A percentile compares a stretch with the other conserved stretches of the same genome.
Conservation (phyloP, 2,888 invertebrate genomes). For the Caenorhabditis sp. region DNA sequence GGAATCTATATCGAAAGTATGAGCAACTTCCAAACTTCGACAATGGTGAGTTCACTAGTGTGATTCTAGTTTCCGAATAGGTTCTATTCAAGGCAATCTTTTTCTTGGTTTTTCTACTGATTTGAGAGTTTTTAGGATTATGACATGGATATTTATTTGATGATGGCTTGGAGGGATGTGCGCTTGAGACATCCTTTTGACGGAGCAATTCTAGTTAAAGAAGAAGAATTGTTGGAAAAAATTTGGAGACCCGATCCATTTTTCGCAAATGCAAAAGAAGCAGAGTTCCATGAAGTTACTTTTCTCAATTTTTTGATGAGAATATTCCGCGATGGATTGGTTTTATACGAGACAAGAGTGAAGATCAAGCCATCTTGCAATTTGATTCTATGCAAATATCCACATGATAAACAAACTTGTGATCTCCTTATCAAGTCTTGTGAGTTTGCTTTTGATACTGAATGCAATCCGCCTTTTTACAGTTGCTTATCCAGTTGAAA, state of each 20-base stretch:
- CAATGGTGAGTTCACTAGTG: constrained; percentile 67
- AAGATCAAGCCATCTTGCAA: constrained; percentile 70
- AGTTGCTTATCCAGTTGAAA: constrained; percentile 70
- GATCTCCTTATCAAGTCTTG: constrained; percentile 69
- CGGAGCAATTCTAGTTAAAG: constrained; percentile 69
- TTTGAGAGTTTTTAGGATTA: constrained; percentile 59
- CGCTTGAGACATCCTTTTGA: constrained; percentile 67
- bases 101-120: background rate
- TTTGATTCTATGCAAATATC: constrained; percentile 70
- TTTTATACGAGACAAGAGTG: constrained; percentile 69
- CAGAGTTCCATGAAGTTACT: constrained; percentile 71
- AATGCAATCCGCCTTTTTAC: no score
- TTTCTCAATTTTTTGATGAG: constrained; percentile 71
- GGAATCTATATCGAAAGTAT: constrained; percentile 71
- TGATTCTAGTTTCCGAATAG: no score
- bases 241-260: constrained; percentile 69
- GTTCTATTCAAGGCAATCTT: background rate
- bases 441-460: constrained; percentile 47
- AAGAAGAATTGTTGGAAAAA: constrained; percentile 64
- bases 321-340: constrained; percentile 69
- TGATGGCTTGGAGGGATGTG: constrained; percentile 70
- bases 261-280: constrained; percentile 71
- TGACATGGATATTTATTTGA: constrained; percentile 70
- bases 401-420: constrained; percentile 70
- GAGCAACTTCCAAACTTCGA: constrained; percentile 69